Evolutionary conservation across 2,797 vertebrate species (phyloP), one percentile per base, ranked within the genome.

Genomic region (Spinus pinus): DNA sequence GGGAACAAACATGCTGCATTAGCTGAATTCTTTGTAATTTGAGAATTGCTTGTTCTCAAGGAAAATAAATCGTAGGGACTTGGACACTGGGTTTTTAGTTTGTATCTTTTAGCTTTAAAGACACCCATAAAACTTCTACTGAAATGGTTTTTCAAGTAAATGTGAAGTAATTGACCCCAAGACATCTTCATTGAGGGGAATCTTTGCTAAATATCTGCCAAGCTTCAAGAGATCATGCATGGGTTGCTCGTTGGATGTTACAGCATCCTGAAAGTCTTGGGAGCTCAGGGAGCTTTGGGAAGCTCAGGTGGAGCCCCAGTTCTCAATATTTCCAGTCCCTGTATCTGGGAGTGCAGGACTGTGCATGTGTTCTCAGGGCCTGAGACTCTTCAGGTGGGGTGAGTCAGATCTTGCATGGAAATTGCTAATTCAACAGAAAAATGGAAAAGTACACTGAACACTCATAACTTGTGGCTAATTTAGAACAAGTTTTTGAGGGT

Each of bases 1-100:
- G 53, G 33, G 64, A 93, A 71, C 42, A 92, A 95, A 82, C 70
- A 64, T 49, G 70, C 66, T 67, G 66, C 67, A 91, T 89, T 86
- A 87, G 28, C 39, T 66, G 12, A 24, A 42, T 88, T 91, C 65
- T 93, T 86, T 22, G 62, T 49, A 57, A 92, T 91, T 67, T 91
- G 28, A 84, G 79, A 94, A 78, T 56, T 24, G 18, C 6, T 22
- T 75, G 23, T 56, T 64, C 39, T 90, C 33, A 42, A 84, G 65
- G 81, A 86, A 90, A 47, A 71, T 35, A 81, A 39, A 58, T 39
- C 44, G 12, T 10, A 19, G 10, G 17, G 14, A 5, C 23, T 81
- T 37, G 14, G 53, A 46, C 7, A 13, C 6, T 27, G 16, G 14
- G 31, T 50, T 88, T 58, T 57, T 51, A 28, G 65, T 79, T 70